Conservation (phyloP, 2,113 vertebrate genomes). For the Hystrix brachyura region DNA sequence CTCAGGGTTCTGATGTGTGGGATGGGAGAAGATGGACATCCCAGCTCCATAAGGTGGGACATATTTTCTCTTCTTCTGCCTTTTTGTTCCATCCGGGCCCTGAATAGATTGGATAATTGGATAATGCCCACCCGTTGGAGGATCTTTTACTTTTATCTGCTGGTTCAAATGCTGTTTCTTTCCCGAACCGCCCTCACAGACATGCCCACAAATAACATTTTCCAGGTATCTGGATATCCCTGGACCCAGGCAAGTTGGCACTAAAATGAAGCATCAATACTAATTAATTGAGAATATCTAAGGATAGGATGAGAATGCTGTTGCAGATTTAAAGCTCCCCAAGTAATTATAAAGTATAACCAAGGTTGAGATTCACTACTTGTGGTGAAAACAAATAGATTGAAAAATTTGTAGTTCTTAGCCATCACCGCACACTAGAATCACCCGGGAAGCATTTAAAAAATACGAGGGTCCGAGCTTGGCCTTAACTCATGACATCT, state of each 20-base stretch:
- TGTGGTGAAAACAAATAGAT: background rate
- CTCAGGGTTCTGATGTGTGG: background rate
- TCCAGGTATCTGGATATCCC: background rate
- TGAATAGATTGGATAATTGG: background rate
- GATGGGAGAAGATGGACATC: background rate
- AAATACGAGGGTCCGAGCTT: background rate
- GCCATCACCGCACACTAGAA: background rate
- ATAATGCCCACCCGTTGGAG: background rate
- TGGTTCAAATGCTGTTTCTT: background rate
- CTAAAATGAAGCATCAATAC: background rate
- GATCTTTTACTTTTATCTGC: too few relatives aligned
- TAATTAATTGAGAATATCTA: background rate
- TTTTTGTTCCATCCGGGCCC: background rate
- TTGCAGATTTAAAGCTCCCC: background rate
- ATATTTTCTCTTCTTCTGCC: background rate
- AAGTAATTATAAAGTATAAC: background rate
- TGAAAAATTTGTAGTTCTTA: background rate
- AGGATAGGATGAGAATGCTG: background rate
- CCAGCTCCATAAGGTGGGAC: background rate
- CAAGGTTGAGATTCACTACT: background rate
- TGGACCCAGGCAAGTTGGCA: background rate
- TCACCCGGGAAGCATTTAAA: background rate
- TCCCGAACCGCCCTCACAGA: background rate
- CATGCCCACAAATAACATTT: background rate
- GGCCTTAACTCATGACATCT: background rate